Base-by-base conservation (phyloP, 2,888 invertebrate species). In the Dicycla oo region DNA sequence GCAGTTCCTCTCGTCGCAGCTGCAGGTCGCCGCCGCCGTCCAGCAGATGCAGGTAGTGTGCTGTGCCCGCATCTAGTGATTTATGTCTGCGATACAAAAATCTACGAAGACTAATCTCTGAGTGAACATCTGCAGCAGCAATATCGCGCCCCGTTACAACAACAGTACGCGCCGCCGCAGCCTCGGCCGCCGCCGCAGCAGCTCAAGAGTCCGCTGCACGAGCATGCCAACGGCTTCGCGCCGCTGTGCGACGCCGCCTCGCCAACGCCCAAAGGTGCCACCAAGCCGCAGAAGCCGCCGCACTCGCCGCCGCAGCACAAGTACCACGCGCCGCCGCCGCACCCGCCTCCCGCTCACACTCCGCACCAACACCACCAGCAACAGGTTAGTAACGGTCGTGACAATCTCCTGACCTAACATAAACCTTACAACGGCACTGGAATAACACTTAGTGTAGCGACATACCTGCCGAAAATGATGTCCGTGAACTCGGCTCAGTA, bases 191-290 rank as follows among this genome's bases (percentile, higher is more conserved):
- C 94, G 80, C 95, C 92, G 69, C 96, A 96, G 88, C 97, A 96
- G 88, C 92, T 97, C 67, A 97, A 97, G 92, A 97, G 97, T 77
- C 97, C 97, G 38, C 91, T 96, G 68, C 96, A 96, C 91, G 96
- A 95, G 87, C 95, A 96, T 85, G 94, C 94, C 54, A 95, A 95
- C 86, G 95, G 95, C 20, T 95, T 95, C 88, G 94, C 97, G 75
- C 96, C 97, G 75, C 96, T 97, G 87, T 94, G 97, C 96, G 91
- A 97, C 92, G 85, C 97, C 91, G 85, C 97, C 93, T 96, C 93
- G 86, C 96, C 96, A 87, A 96, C 94, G 83, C 96, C 93, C 86
- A 96, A 94, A 88, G 94, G 92, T 86, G 91, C 88, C 51, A 45
- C 84, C 73, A 93, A 93, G 86, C 92, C 91, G 57, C 92, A 92